These are phyloP conservation scores for Oreochromis grahami DNA, from an alignment of 2,797 vertebrate genomes.

Conservation along the genomic window DNA sequence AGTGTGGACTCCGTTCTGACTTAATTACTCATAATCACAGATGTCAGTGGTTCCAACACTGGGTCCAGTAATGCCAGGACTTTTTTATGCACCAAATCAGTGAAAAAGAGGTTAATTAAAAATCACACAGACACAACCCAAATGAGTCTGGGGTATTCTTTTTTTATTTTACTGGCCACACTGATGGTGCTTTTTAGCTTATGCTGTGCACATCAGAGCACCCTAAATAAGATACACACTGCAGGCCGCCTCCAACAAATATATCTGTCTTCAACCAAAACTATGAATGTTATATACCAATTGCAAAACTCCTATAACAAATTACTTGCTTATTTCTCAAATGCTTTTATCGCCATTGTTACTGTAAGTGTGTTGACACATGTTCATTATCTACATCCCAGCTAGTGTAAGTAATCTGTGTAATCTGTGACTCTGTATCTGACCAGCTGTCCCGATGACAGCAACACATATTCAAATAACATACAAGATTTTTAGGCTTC, in stretches of 20 bases:
- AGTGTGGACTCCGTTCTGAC: background rate
- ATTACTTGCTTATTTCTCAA: background rate
- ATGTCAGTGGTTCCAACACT: background rate
- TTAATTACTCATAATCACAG: background rate
- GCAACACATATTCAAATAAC: background rate
- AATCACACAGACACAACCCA: background rate
- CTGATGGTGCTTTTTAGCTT: background rate
- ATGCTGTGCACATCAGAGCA: background rate
- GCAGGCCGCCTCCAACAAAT: background rate
- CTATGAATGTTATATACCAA: background rate
- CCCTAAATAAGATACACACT: background rate
- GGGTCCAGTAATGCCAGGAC: background rate
- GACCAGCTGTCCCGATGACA: background rate
- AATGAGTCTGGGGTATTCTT: background rate
- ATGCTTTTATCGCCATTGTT: background rate
- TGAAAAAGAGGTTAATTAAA: background rate
- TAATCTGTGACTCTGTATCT: background rate
- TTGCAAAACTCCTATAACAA: background rate
- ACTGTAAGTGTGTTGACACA: background rate
- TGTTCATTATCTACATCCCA: background rate
- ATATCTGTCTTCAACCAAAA: background rate
- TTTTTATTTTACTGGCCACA: background rate
- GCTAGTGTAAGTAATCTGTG: background rate
- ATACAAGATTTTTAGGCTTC: background rate
- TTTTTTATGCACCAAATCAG: background rate